Base-by-base conservation (phyloP, 2,113 vertebrate genomes). In the Vireo altiloquus region DNA sequence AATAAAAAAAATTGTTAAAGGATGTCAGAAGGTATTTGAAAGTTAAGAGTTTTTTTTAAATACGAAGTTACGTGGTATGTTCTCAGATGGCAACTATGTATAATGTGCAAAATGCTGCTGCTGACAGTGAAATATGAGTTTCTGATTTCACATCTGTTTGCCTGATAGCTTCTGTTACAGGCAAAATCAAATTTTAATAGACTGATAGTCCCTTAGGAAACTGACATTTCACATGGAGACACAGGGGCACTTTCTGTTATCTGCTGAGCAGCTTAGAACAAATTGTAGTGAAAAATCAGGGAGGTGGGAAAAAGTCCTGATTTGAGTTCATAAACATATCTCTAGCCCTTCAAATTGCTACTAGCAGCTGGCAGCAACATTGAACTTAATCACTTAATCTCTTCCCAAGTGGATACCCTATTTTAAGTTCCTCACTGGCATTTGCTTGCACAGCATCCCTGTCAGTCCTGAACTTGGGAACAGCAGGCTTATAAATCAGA, bases 361-460 rank as follows among this genome's bases (percentile, higher is more conserved):
- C 57, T 94, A 80, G 93, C 97, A 96, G 85, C 95, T 96, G 91
- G 92, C 94, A 94, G 54, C 35, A 69, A 21, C 57, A 63, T 60
- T 72, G 57, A 33, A 52, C 28, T 89, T 96, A 90, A 93, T 96
- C 90, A 82, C 86, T 95, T 96, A 90, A 95, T 96, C 94, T 95
- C 87, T 77, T 96, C 95, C 89, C 96, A 90, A 90, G 79, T 95
- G 95, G 71, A 71, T 88, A 94, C 57, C 71, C 91, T 96, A 90
- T 96, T 97, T 96, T 96, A 96, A 94, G 92, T 92, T 63, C 61
- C 42, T 82, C 70, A 9, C 37, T 92, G 92, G 90, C 91, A 96
- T 97, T 95, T 96, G 94, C 94, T 95, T 95, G 63, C 74, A 47
- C 87, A 94, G 89, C 78, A 65, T 90, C 82, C n/a, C 31, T 87